Conservation (phyloP, 92 coral and sea anemone genomes). For the Parazoanthus swiftii region DNA sequence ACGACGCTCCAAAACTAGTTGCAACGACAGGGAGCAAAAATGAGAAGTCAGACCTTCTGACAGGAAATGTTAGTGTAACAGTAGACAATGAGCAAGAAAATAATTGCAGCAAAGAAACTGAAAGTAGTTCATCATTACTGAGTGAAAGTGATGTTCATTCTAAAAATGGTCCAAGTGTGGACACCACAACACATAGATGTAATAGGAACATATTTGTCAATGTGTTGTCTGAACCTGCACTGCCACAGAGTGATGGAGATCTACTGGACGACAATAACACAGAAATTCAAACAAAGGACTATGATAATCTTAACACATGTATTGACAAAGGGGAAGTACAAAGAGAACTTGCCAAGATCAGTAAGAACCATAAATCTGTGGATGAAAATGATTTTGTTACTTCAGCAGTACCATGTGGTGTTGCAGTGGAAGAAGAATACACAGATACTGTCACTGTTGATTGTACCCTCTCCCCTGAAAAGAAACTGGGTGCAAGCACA, state of each 20-base stretch:
- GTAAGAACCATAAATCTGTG: not conserved
- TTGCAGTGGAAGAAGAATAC: not conserved
- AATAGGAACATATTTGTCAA: not conserved
- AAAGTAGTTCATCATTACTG: not conserved
- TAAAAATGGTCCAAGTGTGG: not conserved
- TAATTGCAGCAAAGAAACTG: not conserved
- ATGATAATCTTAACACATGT: not conserved
- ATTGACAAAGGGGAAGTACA: not conserved
- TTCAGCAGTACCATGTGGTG: not conserved
- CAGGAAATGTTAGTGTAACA: not conserved
- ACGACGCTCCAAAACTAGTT: not conserved
- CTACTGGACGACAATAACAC: not conserved
- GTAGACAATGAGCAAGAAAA: not conserved
- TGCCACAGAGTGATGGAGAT: not conserved
- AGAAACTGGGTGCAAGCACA: conserved; percentile 11
- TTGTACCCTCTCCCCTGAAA: conserved; percentile 13
- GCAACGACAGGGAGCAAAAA: not conserved
- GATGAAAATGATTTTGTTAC: not conserved
- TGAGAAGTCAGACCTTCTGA: not conserved
- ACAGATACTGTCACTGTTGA: not conserved
- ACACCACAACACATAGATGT: not conserved
- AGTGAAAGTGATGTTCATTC: not conserved
- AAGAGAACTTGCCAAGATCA: not conserved
- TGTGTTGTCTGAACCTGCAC: not conserved
- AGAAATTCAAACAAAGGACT: not conserved